Percentiles rank a stretch among this genome's conserved stretches.
These are phyloP conservation scores for Recurvirostra avosetta DNA, from an alignment of 2,113 vertebrate genomes.

Conservation along the genomic window DNA sequence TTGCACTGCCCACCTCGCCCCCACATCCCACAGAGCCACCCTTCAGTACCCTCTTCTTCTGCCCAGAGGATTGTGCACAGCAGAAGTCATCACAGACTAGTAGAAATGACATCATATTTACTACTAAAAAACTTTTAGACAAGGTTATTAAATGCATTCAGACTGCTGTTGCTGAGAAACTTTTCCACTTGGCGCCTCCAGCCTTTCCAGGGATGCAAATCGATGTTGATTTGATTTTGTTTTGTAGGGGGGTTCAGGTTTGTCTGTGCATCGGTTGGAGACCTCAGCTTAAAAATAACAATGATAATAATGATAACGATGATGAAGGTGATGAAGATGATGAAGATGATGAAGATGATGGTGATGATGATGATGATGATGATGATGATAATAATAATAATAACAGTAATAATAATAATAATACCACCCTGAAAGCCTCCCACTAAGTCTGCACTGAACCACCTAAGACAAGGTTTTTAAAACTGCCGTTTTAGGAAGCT, in stretches of 20 bases:
- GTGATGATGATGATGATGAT: no score
- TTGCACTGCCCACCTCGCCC: neutral
- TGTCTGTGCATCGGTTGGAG: neutral
- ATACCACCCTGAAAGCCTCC: neutral
- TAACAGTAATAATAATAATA: neutral
- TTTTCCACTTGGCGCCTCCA: neutral
- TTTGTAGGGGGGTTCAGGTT: neutral
- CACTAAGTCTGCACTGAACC: neutral
- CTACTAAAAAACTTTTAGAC: neutral
- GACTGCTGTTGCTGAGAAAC: neutral
- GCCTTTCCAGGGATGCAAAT: neutral
- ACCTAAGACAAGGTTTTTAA: neutral
- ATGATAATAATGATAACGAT: neutral
- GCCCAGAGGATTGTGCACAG: neutral
- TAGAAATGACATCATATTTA: neutral
- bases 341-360: no score
- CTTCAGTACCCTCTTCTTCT: neutral
- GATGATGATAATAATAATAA: neutral
- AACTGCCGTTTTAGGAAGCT: fast-evolving
- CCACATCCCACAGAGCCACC: fast-evolving
- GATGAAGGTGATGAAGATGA: neutral
- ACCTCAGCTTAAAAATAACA: neutral
- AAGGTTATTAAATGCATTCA: neutral
- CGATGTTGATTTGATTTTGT: neutral
- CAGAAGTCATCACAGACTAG: neutral